These are phyloP conservation scores for Microcebus jonahi DNA, from an alignment of 2,113 vertebrate genomes.

Conservation along the genomic window DNA sequence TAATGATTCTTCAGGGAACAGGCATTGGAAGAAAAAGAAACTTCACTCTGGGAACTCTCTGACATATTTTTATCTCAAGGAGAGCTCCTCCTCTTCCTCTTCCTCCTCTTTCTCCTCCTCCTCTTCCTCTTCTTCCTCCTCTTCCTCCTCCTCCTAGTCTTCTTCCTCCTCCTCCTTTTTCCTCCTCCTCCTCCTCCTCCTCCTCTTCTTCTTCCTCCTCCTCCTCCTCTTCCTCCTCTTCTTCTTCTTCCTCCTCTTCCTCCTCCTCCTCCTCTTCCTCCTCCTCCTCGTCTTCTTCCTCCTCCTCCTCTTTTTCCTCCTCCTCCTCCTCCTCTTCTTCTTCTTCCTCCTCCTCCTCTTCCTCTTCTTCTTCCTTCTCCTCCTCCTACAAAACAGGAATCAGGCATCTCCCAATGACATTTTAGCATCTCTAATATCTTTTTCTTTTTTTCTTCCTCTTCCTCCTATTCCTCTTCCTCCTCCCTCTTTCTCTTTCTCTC, in stretches of 20 bases:
- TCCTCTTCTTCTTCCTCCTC: too few species aligned
- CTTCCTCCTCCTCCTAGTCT: too few species aligned
- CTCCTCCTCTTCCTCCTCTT: too few species aligned
- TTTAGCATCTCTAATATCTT: neutral
- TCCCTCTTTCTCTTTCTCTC: neutral
- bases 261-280: neutral
- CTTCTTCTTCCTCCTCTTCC: too few species aligned
- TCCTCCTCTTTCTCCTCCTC: neutral
- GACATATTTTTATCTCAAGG: neutral
- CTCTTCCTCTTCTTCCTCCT: neutral
- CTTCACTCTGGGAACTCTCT: neutral
- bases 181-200: too few species aligned
- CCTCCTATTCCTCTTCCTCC: too few species aligned
- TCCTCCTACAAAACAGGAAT: neutral
- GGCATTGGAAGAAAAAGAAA: neutral
- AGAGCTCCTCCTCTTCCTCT: neutral
- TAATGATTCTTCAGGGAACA: neutral
- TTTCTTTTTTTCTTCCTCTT: neutral
- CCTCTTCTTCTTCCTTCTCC: neutral
- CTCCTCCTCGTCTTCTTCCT: neutral
- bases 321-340: neutral
- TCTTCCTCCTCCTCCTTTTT: too few species aligned
- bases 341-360: neutral
- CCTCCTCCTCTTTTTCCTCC: neutral
- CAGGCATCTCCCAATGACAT: neutral